Evolutionary conservation across 2,797 vertebrate genomes (phyloP), one percentile per base, ranked within the genome.

Genomic region (Urocyon cinereoargenteus): DNA sequence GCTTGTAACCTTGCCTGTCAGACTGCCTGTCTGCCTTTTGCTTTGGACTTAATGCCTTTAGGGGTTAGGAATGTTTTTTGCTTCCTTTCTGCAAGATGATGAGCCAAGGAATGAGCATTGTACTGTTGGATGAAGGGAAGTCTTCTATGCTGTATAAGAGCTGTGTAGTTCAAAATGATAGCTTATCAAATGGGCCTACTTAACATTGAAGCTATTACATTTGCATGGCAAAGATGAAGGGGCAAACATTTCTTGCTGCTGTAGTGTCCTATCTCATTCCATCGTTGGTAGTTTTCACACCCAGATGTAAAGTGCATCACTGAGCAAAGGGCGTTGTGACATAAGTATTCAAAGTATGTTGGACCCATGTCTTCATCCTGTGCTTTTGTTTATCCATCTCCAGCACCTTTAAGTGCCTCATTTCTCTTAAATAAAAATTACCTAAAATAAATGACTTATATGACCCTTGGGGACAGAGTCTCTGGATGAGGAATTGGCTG

Each of bases 401-500:
- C 5, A 85, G 36, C 14, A 88, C n/a, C 49, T 88, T 61, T 82
- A 75, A 78, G 24, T 89, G 64, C 22, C 62, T 89, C 31, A 70
- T 68, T 95, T 94, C 16, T 94, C 70, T 18, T 88, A 88, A 97
- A 93, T 96, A 95, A 87, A 95, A 95, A 59, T 73, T 55, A 84
- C 36, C 59, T 90, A 70, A 90, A 98, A 98, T 96, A 98, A 98
- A 97, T 97, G 93, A 98, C 96, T 98, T 98, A 81, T 1, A 91
- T 98, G 97, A 98, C 97, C 95, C 59, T 59, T 96, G 92, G 21
- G 21, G 95, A 97, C 90, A 96, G 96, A 83, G 93, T 96, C 96
- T 11, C 55, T 96, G 94, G 96, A 89, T 97, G 96, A 98, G 97
- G 96, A 98, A 98, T 45, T 98, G 96, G 94, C 28, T 98, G 86